These are phyloP conservation scores for Hemiscyllium ocellatum DNA, from an alignment of 2,113 vertebrate genomes.

Conservation along the genomic window DNA sequence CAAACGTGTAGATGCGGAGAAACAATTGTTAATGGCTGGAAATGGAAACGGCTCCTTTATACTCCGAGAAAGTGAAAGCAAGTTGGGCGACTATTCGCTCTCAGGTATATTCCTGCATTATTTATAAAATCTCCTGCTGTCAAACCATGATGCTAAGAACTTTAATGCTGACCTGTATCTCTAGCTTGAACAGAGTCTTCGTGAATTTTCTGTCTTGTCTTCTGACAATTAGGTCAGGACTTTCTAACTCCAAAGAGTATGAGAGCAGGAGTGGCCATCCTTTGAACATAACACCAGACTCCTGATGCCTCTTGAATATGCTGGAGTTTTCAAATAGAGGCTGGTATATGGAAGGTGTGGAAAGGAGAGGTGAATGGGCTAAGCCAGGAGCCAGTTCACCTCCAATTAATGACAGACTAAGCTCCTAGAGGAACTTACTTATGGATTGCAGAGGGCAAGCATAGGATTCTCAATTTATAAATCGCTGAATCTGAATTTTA, in stretches of 20 bases:
- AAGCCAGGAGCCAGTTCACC: neutral
- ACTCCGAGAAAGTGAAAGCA: slow-evolving; percentile 80
- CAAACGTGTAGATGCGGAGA: slow-evolving; percentile 81
- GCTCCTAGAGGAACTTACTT: neutral
- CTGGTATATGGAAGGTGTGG: neutral
- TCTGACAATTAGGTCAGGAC: neutral
- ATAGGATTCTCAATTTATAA: neutral
- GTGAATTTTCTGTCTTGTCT: neutral
- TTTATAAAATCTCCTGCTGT: neutral
- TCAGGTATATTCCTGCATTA: slow-evolving; percentile 65
- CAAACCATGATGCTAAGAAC: neutral
- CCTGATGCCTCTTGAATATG: too few relatives aligned
- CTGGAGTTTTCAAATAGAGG: too few relatives aligned
- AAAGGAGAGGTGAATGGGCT: too few relatives aligned
- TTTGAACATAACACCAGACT: neutral
- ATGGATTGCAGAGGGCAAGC: neutral
- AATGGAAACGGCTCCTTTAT: slow-evolving; percentile 75
- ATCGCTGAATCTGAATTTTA: neutral
- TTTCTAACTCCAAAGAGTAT: neutral
- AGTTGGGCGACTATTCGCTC: slow-evolving; percentile 72
- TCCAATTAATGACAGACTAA: neutral
- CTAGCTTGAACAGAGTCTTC: neutral
- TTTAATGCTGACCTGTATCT: neutral
- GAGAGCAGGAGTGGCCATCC: neutral
- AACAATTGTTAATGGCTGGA: slow-evolving; percentile 59